Percentiles rank a stretch among this genome's conserved stretches.
These are phyloP conservation scores for Macquaria australasica DNA, from an alignment of 2,113 vertebrate species.

Conservation along the genomic window DNA sequence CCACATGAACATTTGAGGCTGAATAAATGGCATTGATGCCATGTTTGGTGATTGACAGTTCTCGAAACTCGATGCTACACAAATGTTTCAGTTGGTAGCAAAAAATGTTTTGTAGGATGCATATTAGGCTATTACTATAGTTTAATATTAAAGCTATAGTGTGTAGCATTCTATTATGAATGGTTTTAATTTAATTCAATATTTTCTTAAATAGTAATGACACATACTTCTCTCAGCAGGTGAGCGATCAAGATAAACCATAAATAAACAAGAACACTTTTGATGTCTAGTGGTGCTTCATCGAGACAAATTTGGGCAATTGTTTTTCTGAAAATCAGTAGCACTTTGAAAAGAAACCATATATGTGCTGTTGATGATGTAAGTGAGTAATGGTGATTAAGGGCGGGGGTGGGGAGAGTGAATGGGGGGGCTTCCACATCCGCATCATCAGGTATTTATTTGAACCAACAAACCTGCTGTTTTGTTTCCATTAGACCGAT, in stretches of 20 bases:
- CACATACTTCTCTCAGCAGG: neutral
- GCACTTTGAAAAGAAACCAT: too few species aligned
- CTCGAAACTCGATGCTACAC: too few species aligned
- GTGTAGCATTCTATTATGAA: neutral
- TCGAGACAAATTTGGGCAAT: neutral
- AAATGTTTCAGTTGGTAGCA: neutral
- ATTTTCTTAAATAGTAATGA: neutral
- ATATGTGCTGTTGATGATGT: neutral
- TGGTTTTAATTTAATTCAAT: neutral
- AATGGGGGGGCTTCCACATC: neutral
- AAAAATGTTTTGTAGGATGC: neutral
- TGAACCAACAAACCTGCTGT: neutral
- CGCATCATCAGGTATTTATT: neutral
- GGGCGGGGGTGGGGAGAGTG: neutral
- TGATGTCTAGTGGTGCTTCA: neutral
- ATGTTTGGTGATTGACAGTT: neutral
- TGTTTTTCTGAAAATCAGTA: neutral
- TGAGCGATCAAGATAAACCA: neutral
- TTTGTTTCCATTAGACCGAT: too few species aligned
- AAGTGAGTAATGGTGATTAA: neutral
- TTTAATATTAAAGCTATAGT: neutral
- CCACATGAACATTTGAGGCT: too few species aligned
- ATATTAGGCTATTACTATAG: neutral
- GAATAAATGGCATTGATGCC: neutral
- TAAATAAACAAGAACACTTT: neutral